Conservation (phyloP, 2,797 vertebrate genomes). For the Eremophila alpestris region DNA sequence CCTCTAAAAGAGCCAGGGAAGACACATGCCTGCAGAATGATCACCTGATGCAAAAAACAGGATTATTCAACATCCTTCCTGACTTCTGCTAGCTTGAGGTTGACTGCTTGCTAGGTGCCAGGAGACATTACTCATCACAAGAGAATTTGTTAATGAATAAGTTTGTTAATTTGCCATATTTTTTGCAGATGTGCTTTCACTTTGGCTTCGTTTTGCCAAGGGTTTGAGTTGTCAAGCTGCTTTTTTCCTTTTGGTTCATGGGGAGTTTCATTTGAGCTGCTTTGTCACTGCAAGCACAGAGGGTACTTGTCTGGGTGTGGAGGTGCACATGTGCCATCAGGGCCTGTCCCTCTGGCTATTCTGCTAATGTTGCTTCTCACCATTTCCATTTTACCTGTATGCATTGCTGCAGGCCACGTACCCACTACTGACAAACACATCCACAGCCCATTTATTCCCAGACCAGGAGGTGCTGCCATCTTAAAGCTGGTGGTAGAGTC, state of each 20-base stretch:
- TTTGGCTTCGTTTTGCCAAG: background rate
- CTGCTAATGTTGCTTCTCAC: background rate
- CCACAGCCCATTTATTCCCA: background rate
- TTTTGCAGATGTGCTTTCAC: constrained; percentile 7
- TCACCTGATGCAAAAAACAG: background rate
- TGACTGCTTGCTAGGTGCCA: background rate
- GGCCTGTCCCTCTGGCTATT: background rate
- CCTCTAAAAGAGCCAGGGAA: background rate
- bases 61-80: background rate
- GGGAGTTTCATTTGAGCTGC: background rate
- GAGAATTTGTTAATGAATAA: background rate
- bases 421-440: background rate
- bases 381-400: background rate
- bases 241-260: background rate
- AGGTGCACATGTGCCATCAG: background rate
- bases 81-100: background rate
- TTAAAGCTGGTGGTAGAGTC: background rate
- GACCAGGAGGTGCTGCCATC: background rate
- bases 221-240: background rate
- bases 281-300: background rate
- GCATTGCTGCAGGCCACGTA: background rate
- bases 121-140: constrained; percentile 1
- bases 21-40: background rate
- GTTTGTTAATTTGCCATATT: background rate
- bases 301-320: background rate